A percentile compares a stretch with the other conserved stretches of the same genome.
phyloP scores from a whole-genome alignment of 2,113 vertebrate genomes.

The Campylorhamphus procurvoides region DNA sequence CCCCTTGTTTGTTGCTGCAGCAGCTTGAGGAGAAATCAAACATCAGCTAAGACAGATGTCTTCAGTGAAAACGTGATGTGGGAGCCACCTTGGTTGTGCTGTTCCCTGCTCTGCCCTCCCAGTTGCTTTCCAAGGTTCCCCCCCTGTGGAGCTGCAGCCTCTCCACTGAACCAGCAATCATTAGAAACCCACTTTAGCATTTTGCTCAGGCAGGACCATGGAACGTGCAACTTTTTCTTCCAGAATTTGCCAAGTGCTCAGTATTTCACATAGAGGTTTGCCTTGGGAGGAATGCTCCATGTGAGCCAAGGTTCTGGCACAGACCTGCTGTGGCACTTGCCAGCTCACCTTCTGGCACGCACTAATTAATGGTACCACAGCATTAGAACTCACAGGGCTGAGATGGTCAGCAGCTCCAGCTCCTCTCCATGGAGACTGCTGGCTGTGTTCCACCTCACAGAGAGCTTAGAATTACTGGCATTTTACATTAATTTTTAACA shows the following conservation, averaged over 20 bases:
- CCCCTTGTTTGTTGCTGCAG: background rate
- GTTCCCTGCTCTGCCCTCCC: background rate
- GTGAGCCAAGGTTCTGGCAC: constrained; percentile 11
- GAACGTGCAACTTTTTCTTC: background rate
- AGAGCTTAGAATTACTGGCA: background rate
- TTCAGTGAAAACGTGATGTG: background rate
- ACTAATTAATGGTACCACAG: background rate
- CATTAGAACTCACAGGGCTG: background rate
- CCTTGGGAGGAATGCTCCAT: background rate
- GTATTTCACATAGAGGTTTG: background rate
- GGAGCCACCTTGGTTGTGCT: background rate
- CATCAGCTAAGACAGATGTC: background rate
- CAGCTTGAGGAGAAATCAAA: background rate
- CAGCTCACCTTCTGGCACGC: background rate
- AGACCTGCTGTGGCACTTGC: background rate
- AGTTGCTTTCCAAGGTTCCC: background rate
- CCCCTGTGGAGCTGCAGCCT: background rate
- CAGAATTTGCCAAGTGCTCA: background rate
- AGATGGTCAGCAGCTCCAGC: background rate
- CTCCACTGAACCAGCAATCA: fast-evolving
- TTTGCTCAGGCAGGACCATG: background rate
- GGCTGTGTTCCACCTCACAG: background rate
- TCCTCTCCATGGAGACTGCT: constrained; percentile 24
- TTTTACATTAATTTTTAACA: background rate
- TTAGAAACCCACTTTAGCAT: background rate